These are phyloP conservation scores for Empis livida DNA, from an alignment of 2,888 invertebrate species.

Conservation along the genomic window DNA sequence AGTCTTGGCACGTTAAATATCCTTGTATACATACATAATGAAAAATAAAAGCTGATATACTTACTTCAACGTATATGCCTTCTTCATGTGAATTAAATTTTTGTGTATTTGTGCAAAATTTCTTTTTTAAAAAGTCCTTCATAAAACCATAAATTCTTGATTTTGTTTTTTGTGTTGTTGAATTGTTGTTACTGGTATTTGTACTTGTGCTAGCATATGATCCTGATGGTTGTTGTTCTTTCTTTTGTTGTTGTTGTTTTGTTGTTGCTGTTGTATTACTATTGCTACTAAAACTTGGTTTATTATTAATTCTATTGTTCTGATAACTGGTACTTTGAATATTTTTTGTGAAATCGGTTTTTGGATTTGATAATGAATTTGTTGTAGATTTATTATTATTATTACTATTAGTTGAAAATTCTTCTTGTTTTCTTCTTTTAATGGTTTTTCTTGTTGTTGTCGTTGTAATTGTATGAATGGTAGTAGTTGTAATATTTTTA, in stretches of 20 bases:
- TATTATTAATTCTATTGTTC: too few relatives aligned
- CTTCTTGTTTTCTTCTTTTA: too few relatives aligned
- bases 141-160: constrained; percentile 14
- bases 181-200: too few relatives aligned
- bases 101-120: constrained; percentile 1
- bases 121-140: constrained; percentile 12
- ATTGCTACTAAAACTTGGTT: too few relatives aligned
- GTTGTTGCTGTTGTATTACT: background rate
- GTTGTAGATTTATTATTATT: too few relatives aligned
- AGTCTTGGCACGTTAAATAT: too few relatives aligned
- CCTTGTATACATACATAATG: background rate
- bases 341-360: too few relatives aligned
- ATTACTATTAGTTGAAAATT: too few relatives aligned
- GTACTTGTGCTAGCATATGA: background rate
- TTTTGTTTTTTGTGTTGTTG: constrained; percentile 6
- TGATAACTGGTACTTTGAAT: too few relatives aligned
- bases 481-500: background rate
- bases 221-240: background rate
- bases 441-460: too few relatives aligned
- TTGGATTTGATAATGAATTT: too few relatives aligned
- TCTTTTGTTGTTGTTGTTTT: background rate
- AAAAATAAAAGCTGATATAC: background rate
- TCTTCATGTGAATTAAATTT: background rate
- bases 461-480: too few relatives aligned
- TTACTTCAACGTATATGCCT: background rate